Base-by-base conservation (phyloP, 2,888 invertebrate genomes). In the Pelosia muscerda region DNA sequence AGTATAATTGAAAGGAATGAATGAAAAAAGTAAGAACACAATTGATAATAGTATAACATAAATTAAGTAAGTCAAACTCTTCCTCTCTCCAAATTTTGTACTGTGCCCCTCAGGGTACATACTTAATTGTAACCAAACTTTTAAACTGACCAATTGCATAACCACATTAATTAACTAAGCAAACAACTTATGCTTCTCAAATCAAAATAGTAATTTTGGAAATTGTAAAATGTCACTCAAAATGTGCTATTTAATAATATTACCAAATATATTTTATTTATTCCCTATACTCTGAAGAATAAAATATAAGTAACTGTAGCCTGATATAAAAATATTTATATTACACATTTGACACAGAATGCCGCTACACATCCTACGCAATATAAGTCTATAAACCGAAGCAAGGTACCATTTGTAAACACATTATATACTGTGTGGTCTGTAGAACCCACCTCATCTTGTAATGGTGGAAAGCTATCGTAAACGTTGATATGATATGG, bases 301-400 rank as follows among this genome's bases (percentile, higher is more conserved):
- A 63, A 63, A 63, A 53, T 66, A 57, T 59, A 22, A 58, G 11
- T 22, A 34, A 58, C 26, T 22, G 61, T 56, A 49, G 15, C 42
- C 25, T 64, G 55, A 59, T 53, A 62, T 34, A 65, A 63, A 61
- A 65, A 54, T 25, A 38, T 65, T 56, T 60, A 55, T 64, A 65
- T 13, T n/a, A 58, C 54, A 34, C 28, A 55, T 10, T 62, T 61
- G 66, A 62, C 23, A 59, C 25, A 56, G 55, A 62, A 66, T 53
- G 22, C 66, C 62, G 53, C 57, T 31, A 2, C n/a, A 11, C 28
- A 23, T 22, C 66, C 66, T 34, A 66, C 66, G 42, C 66, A 28
- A 1, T 15, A 19, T 26, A n/a, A 3, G n/a, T 25, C 63, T 55
- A 63, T 49, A 57, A 42, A 56, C 28, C 55, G 55, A 19, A 26